Evolutionary conservation across 2,888 invertebrate species (phyloP), one percentile per base, ranked within the genome.

Genomic region (Lordiphosa andalusiaca): DNA sequence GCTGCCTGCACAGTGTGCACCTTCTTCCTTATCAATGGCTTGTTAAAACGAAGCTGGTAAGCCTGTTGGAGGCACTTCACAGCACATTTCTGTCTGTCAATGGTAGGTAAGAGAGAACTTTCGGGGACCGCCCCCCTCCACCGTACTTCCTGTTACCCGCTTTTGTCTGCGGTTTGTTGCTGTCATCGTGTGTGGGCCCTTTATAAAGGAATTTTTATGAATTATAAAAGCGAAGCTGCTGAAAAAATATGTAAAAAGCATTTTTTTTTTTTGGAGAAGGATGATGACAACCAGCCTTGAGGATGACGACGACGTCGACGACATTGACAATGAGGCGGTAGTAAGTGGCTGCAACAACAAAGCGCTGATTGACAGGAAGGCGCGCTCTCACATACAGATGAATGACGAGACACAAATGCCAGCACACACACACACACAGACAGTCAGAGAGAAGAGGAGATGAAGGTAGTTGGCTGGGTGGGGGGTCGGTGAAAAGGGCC

Each of bases 281-380:
- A 37, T 44, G 64, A 36, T 46, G 39, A 35, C 37, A 23, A 35
- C 42, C 35, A 33, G 35, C 49, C 23, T 38, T 55, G 42, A 54
- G 47, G 40, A 58, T 38, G 65, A 59, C 30, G 54, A 53, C 59
- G 16, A n/a, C n/a, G 56, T 38, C 60, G 60, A 48, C 65, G 72
- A 74, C 78, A 74, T 77, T 77, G 81, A 77, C 81, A 77, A 77
- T 77, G 75, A 67, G 74, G 70, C 74, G 65, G 81, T 77, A 67
- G 75, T 78, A 82, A 78, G 80, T 78, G 83, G 67, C 80, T 78
- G 58, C 68, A 68, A 67, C 82, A 81, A 77, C 77, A 77, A 77
- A 78, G 82, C 78, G 78, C 73, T 78, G 78, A 78, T 78, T 78
- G 78, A 78, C 78, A 78, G 73, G 63, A 63, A 69, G 69, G 59